These are phyloP conservation scores for Dascillus cervinus DNA, from an alignment of 2,888 invertebrate species.

Conservation along the genomic window DNA sequence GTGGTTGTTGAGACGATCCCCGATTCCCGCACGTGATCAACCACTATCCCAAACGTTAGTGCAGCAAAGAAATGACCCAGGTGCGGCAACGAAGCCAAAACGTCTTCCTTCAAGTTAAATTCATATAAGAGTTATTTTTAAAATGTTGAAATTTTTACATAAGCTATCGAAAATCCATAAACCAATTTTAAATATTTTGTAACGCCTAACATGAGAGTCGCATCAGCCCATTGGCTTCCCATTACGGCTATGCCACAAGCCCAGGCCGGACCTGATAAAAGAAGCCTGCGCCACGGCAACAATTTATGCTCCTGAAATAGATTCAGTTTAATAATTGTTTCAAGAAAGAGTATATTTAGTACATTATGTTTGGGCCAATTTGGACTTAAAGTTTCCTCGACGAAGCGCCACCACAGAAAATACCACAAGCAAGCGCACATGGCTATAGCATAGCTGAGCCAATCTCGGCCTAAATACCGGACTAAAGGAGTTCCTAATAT, in stretches of 20 bases:
- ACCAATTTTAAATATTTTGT: conserved; percentile 52
- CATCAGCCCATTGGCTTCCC: conserved; percentile 54
- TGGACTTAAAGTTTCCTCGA: conserved; percentile 47
- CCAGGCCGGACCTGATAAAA: conserved; percentile 52
- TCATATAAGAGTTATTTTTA: conserved; percentile 1
- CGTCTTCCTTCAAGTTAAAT: conserved; percentile 42
- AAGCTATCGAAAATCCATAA: conserved; percentile 51
- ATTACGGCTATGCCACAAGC: conserved; percentile 51
- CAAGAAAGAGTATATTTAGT: too few species aligned
- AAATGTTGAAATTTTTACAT: conserved; percentile 36
- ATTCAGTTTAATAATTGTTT: too few species aligned
- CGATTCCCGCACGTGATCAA: conserved; percentile 48
- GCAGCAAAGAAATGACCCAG: conserved; percentile 52
- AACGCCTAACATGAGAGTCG: conserved; percentile 50
- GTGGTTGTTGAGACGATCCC: conserved; percentile 50
- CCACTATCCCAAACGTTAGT: conserved; percentile 49
- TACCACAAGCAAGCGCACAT: conserved; percentile 47
- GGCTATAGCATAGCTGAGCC: conserved; percentile 47
- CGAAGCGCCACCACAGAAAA: conserved; percentile 49
- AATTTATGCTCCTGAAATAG: conserved; percentile 38
- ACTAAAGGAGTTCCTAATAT: conserved; percentile 48
- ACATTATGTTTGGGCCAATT: conserved; percentile 41
- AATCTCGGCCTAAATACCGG: conserved; percentile 46
- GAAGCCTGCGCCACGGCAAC: conserved; percentile 47
- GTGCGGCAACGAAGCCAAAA: conserved; percentile 48